Percentiles rank a stretch among this genome's conserved stretches.
These are phyloP conservation scores for Ornithorhynchus anatinus DNA, from an alignment of 2,113 vertebrate species.

Conservation along the genomic window DNA sequence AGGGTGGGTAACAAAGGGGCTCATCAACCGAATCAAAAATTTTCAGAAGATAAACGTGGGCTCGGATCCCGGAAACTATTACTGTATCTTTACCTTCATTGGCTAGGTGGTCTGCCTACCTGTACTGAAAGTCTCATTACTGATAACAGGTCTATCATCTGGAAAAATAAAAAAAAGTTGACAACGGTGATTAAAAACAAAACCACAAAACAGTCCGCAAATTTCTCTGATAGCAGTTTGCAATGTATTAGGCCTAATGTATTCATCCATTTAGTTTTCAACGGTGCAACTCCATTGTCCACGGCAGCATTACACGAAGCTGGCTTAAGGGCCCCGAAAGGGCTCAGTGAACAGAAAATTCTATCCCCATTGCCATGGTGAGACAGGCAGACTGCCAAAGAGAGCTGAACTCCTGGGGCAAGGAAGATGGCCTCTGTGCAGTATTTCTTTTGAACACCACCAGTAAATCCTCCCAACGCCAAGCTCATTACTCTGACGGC, in stretches of 20 bases:
- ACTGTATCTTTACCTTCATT: background rate
- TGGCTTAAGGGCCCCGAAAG: conserved; percentile 58
- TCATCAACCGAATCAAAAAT: conserved; percentile 55
- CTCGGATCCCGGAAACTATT: conserved; percentile 37
- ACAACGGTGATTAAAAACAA: conserved; percentile 53
- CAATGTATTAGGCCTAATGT: conserved; percentile 56
- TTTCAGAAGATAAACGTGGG: conserved; percentile 51
- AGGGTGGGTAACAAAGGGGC: conserved; percentile 1
- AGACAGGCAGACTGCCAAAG: conserved; percentile 27
- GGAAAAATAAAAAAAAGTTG: conserved; percentile 40
- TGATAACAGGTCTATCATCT: conserved; percentile 16
- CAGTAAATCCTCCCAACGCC: conserved; percentile 33
- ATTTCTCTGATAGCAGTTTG: conserved; percentile 58
- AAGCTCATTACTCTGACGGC: conserved; percentile 7
- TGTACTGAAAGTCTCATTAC: conserved; percentile 32
- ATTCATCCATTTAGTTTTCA: conserved; percentile 70
- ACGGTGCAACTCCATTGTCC: conserved; percentile 54
- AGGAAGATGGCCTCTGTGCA: conserved; percentile 50
- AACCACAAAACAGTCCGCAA: no score
- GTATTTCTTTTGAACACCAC: conserved; percentile 19
- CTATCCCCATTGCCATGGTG: conserved; percentile 72
- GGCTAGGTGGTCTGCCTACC: conserved; percentile 20
- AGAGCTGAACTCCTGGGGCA: conserved; percentile 31
- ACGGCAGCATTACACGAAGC: conserved; percentile 59
- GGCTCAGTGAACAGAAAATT: conserved; percentile 61